Conservation (phyloP, 2,888 invertebrate genomes). For the Andrena minutula region DNA sequence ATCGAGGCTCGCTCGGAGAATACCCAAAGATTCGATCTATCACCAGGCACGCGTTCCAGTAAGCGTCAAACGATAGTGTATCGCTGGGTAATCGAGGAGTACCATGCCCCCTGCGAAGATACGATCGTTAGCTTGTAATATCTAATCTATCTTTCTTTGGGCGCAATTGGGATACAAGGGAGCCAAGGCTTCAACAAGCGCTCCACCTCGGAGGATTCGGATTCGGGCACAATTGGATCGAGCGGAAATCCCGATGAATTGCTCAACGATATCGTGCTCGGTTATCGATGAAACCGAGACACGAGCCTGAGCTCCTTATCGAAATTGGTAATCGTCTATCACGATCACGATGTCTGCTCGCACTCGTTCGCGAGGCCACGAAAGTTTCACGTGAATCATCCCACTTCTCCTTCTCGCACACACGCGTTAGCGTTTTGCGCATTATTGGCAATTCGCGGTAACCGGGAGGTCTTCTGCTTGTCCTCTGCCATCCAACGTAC, state of each 20-base stretch:
- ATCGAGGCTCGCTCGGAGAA: neutral
- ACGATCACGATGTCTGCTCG: conserved; percentile 56
- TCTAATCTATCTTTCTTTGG: no score
- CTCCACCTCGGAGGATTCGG: no score
- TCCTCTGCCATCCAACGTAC: neutral
- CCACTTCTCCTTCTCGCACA: neutral
- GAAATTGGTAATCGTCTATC: conserved; percentile 62
- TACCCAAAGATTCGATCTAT: neutral
- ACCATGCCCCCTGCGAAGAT: conserved; percentile 62
- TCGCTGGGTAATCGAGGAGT: conserved; percentile 27
- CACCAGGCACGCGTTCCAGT: conserved; percentile 3
- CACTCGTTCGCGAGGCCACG: conserved; percentile 43
- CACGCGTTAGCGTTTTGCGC: conserved; percentile 32
- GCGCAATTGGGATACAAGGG: no score
- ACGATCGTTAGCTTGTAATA: conserved; percentile 18
- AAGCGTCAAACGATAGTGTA: conserved; percentile 33
- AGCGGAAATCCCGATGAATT: neutral
- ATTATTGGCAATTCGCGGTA: conserved; percentile 24
- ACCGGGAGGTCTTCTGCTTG: neutral
- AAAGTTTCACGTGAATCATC: conserved; percentile 63
- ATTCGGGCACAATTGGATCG: neutral
- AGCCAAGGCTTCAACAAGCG: no score
- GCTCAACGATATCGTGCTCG: neutral
- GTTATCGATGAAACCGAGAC: conserved; percentile 23
- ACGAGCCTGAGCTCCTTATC: conserved; percentile 51